Conservation (phyloP, 1,140 invertebrate genomes). For the Samia ricini region DNA sequence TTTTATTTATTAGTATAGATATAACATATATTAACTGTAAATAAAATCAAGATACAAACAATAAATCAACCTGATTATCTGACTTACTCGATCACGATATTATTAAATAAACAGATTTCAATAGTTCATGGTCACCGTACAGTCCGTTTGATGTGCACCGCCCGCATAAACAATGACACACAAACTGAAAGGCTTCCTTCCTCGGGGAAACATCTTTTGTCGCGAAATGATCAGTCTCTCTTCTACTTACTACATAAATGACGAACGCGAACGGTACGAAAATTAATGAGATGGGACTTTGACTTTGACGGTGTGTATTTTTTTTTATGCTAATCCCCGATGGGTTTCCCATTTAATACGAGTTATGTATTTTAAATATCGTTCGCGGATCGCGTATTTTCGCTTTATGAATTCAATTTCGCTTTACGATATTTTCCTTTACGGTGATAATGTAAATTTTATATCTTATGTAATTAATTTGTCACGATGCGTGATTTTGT, state of each 20-base stretch:
- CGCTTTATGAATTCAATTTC: no score
- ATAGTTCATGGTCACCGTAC: background rate
- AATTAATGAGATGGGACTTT: constrained; percentile 52
- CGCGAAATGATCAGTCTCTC: constrained; percentile 50
- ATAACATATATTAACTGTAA: no score
- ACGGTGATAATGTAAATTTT: no score
- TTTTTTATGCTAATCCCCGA: constrained; percentile 24
- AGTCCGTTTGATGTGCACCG: constrained; percentile 3
- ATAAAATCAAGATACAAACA: no score
- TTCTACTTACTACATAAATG: background rate
- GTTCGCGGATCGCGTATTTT: background rate
- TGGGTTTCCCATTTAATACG: constrained; percentile 13
- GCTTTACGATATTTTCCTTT: background rate
- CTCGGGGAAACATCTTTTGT: constrained; percentile 62
- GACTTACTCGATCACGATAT: no score
- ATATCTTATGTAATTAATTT: no score
- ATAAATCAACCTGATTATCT: no score
- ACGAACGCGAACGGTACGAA: constrained; percentile 34
- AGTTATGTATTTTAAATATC: constrained; percentile 5
- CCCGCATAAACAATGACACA: constrained; percentile 65
- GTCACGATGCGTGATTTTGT: no score
- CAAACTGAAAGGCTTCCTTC: constrained; percentile 55
- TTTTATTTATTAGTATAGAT: no score
- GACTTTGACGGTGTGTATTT: constrained; percentile 13
- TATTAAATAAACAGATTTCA: no score